These are phyloP conservation scores for Erethizon dorsatum DNA, from an alignment of 2,797 vertebrate species.

Conservation along the genomic window DNA sequence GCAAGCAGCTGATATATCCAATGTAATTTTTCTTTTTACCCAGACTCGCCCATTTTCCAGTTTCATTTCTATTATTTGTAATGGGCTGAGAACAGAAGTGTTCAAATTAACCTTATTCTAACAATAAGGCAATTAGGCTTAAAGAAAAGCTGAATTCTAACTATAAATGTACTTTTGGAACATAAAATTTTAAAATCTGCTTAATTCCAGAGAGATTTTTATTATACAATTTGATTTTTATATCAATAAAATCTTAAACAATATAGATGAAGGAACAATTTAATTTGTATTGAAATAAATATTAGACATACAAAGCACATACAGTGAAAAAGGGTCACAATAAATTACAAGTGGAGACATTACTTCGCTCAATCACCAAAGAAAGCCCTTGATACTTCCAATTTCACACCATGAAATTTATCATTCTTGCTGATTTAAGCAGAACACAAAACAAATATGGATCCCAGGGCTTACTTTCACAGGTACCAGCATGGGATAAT, in stretches of 20 bases:
- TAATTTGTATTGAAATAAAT: conserved; percentile 91
- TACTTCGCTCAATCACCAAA: conserved; percentile 88
- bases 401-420: conserved; percentile 91
- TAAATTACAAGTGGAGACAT: conserved; percentile 90
- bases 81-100: conserved; percentile 33
- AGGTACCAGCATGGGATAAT: conserved; percentile 91
- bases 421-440: conserved; percentile 94
- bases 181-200: conserved; percentile 76
- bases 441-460: conserved; percentile 91
- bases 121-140: conserved; percentile 70
- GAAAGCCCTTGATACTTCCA: conserved; percentile 91
- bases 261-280: conserved; percentile 88
- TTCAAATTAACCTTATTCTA: conserved; percentile 69
- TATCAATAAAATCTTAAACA: conserved; percentile 89
- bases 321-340: conserved; percentile 88
- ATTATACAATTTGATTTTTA: conserved; percentile 86
- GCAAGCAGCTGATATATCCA: neutral
- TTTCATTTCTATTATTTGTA: conserved; percentile 61
- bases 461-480: conserved; percentile 91
- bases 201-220: conserved; percentile 83
- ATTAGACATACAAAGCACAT: conserved; percentile 89
- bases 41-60: conserved; percentile 7
- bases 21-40: conserved; percentile 27
- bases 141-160: conserved; percentile 73
- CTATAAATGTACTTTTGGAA: conserved; percentile 75